Evolutionary conservation across 2,113 vertebrate species (phyloP).

Genomic region (Tetrax tetrax): DNA sequence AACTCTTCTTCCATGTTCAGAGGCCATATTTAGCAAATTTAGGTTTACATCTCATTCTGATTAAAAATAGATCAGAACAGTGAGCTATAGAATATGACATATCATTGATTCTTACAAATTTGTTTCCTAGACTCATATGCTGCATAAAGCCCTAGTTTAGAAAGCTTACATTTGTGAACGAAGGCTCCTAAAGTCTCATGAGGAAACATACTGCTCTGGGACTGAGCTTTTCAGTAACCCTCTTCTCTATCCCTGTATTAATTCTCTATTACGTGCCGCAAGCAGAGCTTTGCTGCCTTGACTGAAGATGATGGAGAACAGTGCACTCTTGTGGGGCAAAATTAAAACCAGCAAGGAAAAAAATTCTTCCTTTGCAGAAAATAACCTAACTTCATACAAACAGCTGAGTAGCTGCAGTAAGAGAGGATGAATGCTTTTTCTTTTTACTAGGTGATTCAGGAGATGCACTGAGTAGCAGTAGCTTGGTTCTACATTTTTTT

Average conservation of each 20-base stretch:
- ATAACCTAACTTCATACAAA: background rate
- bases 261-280: background rate
- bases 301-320: constrained; percentile 37
- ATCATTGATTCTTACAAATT: background rate
- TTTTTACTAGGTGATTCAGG: background rate
- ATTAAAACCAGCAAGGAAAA: background rate
- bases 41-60: background rate
- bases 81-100: background rate
- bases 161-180: background rate
- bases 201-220: background rate
- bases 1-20: background rate
- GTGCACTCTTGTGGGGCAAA: constrained; percentile 61
- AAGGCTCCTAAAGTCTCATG: background rate
- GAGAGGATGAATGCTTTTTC: background rate
- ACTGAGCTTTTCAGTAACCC: background rate
- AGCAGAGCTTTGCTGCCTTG: background rate
- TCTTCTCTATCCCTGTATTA: background rate
- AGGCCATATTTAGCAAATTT: background rate
- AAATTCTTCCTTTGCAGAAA: background rate
- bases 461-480: background rate
- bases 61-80: background rate
- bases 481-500: background rate
- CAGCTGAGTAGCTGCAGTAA: background rate
- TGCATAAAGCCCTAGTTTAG: background rate
- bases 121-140: background rate